phyloP scores from a whole-genome alignment of 2,888 invertebrate species.

The Andrena hattorfiana region DNA sequence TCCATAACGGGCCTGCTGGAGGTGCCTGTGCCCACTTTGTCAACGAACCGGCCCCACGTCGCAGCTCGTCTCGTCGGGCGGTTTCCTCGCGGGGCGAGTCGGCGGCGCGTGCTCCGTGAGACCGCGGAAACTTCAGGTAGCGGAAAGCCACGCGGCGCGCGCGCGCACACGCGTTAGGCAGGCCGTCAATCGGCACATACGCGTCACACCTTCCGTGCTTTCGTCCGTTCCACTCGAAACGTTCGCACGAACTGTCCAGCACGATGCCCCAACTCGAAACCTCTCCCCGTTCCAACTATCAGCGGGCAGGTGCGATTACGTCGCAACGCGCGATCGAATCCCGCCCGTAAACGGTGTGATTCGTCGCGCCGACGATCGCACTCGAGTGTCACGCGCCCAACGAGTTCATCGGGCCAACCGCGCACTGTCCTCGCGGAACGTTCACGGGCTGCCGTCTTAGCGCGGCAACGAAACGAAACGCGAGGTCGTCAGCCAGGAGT shows the following conservation, averaged over 20 bases:
- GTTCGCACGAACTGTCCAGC: conserved; percentile 5
- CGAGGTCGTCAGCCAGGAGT: not conserved
- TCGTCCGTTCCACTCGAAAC: not conserved
- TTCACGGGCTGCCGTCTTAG: not conserved
- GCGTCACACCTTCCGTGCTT: conserved; percentile 12
- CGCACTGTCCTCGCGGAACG: not conserved
- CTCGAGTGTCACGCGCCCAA: conserved; percentile 47
- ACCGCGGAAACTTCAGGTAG: conserved; percentile 39
- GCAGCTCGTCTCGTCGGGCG: not conserved
- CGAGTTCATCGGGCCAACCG: conserved; percentile 42
- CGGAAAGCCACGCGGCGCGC: conserved; percentile 53
- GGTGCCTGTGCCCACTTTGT: conserved; percentile 33
- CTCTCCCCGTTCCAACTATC: not conserved
- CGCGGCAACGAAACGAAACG: conserved; percentile 17
- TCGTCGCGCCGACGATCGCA: conserved; percentile 25
- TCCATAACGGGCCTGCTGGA: conserved; percentile 76
- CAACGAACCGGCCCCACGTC: conserved; percentile 18
- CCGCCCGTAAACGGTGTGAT: not conserved
- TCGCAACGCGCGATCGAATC: not conserved
- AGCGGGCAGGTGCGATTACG: not conserved
- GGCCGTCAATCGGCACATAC: conserved; percentile 24
- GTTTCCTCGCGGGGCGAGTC: conserved; percentile 17
- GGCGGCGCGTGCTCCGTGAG: conserved; percentile 48
- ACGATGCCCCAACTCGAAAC: not conserved
- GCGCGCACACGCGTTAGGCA: conserved; percentile 43